These are phyloP conservation scores for Apostichopus leukothele DNA, from an alignment of 53 echinoderm and acorn worm species.

Conservation along the genomic window DNA sequence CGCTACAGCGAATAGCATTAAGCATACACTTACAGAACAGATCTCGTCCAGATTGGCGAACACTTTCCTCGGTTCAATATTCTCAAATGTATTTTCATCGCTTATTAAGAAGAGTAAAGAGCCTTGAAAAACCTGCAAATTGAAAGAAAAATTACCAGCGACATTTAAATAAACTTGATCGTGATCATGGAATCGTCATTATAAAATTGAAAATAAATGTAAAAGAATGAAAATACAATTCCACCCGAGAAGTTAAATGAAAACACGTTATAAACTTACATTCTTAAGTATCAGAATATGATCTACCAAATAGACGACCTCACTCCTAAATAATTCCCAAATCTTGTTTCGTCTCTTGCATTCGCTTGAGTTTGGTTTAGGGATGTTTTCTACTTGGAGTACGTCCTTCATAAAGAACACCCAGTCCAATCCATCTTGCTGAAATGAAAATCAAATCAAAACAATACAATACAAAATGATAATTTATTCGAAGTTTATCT, in stretches of 20 bases:
- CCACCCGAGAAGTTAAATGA: no score
- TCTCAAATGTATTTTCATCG: constrained; percentile 30
- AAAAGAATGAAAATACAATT: no score
- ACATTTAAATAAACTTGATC: not conserved
- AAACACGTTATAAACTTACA: constrained; percentile 51
- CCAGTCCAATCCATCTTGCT: constrained; percentile 45
- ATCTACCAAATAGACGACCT: constrained; percentile 87
- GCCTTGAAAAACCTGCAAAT: constrained; percentile 32
- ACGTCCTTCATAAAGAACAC: constrained; percentile 30
- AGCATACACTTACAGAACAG: constrained; percentile 69
- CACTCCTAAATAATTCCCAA: constrained; percentile 94
- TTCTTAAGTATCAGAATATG: constrained; percentile 90
- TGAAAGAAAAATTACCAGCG: not conserved
- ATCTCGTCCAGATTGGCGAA: constrained; percentile 95
- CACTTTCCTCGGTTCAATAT: constrained; percentile 78
- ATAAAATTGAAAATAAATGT: no score
- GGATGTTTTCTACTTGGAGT: constrained; percentile 8
- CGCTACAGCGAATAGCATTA: not conserved
- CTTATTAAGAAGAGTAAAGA: constrained; percentile 29
- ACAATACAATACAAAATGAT: not conserved
- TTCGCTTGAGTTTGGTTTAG: constrained; percentile 50
- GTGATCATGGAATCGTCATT: no score
- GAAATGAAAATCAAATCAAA: not conserved
- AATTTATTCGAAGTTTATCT: no score
- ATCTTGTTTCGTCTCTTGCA: constrained; percentile 80